Conservation (phyloP, 2,113 vertebrate species). For the Phodopus roborovskii region DNA sequence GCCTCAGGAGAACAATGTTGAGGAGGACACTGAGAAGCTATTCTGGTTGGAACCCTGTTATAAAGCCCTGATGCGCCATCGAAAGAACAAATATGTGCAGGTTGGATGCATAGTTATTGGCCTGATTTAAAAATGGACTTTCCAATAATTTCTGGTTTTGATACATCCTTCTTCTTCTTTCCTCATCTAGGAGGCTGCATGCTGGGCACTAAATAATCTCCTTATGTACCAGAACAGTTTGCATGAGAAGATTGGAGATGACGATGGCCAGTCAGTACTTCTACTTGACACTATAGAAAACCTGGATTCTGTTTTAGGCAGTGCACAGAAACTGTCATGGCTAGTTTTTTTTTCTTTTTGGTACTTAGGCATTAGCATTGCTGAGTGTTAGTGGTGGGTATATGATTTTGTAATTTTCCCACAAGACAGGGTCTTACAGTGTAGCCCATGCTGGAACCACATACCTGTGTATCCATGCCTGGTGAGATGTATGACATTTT, state of each 20-base stretch:
- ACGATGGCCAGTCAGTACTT: slow-evolving; percentile 90
- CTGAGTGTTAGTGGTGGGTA: neutral
- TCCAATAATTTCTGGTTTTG: slow-evolving; percentile 2
- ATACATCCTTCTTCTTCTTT: slow-evolving; percentile 6
- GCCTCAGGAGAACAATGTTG: slow-evolving; percentile 77
- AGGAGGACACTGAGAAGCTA: slow-evolving; percentile 85
- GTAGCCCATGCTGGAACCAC: neutral
- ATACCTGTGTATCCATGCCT: neutral
- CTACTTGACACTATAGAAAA: slow-evolving; percentile 43
- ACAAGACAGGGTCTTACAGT: neutral
- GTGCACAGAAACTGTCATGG: neutral
- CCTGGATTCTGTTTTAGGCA: neutral
- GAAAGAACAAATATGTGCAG: slow-evolving; percentile 90
- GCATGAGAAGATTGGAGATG: slow-evolving; percentile 89
- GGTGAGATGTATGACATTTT: neutral
- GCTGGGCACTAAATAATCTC: slow-evolving; percentile 95
- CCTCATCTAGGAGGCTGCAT: slow-evolving; percentile 91
- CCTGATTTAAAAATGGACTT: neutral
- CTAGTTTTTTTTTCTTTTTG: slow-evolving; percentile 35
- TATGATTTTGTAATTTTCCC: neutral
- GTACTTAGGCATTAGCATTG: neutral
- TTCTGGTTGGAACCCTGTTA: slow-evolving; percentile 94
- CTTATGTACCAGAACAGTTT: slow-evolving; percentile 90
- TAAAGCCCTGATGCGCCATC: slow-evolving; percentile 91
- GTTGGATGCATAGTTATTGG: slow-evolving; percentile 79